Evolutionary conservation across 2,888 invertebrate species (phyloP).

Genomic region (Leucophenga montana): DNA sequence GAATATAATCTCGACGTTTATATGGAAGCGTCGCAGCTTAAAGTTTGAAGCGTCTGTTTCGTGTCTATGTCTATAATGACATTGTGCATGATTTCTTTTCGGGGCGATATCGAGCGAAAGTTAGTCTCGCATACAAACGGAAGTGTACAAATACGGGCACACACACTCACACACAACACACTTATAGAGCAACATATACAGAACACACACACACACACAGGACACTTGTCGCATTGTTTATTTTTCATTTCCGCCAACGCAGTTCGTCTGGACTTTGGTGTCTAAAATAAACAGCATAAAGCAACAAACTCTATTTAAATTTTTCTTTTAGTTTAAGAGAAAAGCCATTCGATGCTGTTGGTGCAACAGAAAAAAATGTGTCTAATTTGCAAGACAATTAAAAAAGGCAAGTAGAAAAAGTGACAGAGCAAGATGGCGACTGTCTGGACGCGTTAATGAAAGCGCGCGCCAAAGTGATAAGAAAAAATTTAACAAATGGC

Average conservation of each 20-base stretch:
- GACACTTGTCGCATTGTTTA: conserved; percentile 49
- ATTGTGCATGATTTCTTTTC: background rate
- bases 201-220: conserved; percentile 29
- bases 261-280: conserved; percentile 40
- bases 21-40: background rate
- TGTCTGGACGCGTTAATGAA: conserved; percentile 66
- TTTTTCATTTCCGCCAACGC: conserved; percentile 62
- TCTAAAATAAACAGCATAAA: conserved; percentile 48
- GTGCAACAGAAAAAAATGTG: conserved; percentile 36
- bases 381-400: conserved; percentile 71
- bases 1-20: background rate
- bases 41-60: conserved; percentile 18
- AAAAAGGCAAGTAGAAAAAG: conserved; percentile 58
- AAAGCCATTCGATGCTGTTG: conserved; percentile 39
- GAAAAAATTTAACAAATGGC: conserved; percentile 60
- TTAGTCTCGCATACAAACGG: conserved; percentile 45
- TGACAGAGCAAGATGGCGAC: conserved; percentile 46
- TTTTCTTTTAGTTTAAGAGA: conserved; percentile 24
- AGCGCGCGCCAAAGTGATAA: conserved; percentile 56
- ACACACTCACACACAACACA: conserved; percentile 28
- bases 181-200: conserved; percentile 15
- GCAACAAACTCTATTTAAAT: conserved; percentile 5
- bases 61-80: conserved; percentile 9
- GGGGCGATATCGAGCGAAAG: conserved; percentile 11
- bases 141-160: no score